Conservation (phyloP, 2,113 vertebrate genomes). For the Nycticryphes semicollaris region DNA sequence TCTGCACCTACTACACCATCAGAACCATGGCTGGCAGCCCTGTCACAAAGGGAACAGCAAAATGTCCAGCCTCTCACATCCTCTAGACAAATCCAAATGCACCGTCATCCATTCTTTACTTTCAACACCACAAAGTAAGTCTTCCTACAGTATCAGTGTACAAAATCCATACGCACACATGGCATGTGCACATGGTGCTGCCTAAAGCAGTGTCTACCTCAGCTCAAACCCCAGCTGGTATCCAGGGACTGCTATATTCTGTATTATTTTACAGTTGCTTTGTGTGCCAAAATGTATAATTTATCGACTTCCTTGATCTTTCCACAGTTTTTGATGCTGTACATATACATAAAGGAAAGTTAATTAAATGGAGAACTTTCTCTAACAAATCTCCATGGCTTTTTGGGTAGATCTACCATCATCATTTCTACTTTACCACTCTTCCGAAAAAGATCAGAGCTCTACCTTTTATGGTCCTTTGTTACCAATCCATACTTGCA, state of each 20-base stretch:
- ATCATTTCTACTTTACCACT: background rate
- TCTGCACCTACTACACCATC: background rate
- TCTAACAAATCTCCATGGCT: background rate
- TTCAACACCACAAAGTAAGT: background rate
- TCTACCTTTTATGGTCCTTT: background rate
- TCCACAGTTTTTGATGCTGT: background rate
- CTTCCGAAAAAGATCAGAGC: background rate
- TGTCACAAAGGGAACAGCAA: background rate
- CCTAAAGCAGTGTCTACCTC: background rate
- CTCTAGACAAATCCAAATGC: background rate
- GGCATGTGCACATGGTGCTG: rapidly evolving
- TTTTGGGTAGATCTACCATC: background rate
- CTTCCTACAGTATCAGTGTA: background rate
- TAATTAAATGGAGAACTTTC: background rate
- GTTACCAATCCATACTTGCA: background rate
- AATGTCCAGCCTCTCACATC: background rate
- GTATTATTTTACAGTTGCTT: background rate
- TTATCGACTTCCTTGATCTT: background rate
- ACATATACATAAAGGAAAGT: background rate
- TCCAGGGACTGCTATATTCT: background rate
- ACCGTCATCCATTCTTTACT: rapidly evolving
- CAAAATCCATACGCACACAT: background rate
- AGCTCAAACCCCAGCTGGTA: background rate
- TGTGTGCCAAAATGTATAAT: background rate
- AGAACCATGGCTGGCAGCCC: background rate